Percentiles rank a stretch among this genome's conserved stretches.
phyloP scores from a whole-genome alignment of 2,797 vertebrate genomes.

The Hemitrygon akajei region DNA sequence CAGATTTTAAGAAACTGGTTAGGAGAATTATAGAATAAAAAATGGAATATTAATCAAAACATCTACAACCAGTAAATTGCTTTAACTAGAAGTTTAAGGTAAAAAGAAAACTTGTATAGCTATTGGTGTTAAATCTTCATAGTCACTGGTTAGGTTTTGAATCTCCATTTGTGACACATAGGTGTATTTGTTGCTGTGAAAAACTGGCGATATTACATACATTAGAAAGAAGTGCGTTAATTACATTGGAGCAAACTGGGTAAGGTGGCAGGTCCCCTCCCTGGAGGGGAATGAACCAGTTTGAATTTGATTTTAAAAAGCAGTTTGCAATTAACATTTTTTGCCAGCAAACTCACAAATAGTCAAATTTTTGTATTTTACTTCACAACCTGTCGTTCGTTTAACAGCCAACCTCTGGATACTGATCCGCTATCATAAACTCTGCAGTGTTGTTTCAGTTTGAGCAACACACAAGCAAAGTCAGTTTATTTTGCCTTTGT shows the following conservation, averaged over 20 bases:
- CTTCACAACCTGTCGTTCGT: neutral
- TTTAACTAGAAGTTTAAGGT: neutral
- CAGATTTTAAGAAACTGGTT: too few species aligned
- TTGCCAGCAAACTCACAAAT: neutral
- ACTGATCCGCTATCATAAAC: neutral
- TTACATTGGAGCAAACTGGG: neutral
- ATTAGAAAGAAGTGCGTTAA: neutral
- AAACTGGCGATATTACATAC: neutral
- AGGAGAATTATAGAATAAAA: too few species aligned
- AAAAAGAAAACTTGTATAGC: neutral
- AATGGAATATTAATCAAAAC: neutral
- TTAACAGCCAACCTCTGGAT: neutral
- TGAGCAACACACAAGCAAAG: neutral
- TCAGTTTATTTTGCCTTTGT: slow-evolving; percentile 27
- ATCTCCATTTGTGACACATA: neutral
- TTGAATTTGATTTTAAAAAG: neutral
- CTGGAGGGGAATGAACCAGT: neutral
- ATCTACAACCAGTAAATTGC: neutral
- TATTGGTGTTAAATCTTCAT: neutral
- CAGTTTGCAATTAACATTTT: neutral
- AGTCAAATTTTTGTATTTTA: neutral
- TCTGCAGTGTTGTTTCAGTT: neutral
- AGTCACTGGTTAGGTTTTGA: neutral
- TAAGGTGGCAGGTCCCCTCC: too few species aligned
- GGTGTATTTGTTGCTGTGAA: neutral